Evolutionary conservation across 2,888 invertebrate genomes (phyloP).

Genomic region (Caenorhabditis sp.): DNA sequence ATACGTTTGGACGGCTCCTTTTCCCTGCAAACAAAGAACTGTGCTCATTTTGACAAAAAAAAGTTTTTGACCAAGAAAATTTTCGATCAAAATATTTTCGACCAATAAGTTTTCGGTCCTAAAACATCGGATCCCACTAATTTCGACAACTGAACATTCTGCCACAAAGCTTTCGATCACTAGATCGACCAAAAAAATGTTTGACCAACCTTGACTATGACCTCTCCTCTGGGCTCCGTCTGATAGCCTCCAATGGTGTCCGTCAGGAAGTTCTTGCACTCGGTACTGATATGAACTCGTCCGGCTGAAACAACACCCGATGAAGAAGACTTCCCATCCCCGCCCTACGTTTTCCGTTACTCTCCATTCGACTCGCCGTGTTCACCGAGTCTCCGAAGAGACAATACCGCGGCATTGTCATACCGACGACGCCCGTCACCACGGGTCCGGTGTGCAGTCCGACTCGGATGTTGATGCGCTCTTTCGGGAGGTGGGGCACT

Average conservation of each 20-base stretch:
- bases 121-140: too few species aligned
- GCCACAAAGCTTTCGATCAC: too few species aligned
- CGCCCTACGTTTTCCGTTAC: conserved; percentile 80
- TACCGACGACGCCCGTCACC: conserved; percentile 76
- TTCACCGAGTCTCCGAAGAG: conserved; percentile 81
- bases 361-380: conserved; percentile 81
- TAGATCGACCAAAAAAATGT: too few species aligned
- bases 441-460: conserved; percentile 79
- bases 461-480: conserved; percentile 77
- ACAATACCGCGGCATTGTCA: conserved; percentile 80
- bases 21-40: conserved; percentile 70
- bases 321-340: too few species aligned
- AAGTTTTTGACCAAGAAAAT: too few species aligned
- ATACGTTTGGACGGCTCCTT: conserved; percentile 73
- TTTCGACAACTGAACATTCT: too few species aligned
- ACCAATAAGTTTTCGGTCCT: too few species aligned
- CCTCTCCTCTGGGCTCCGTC: conserved; percentile 80
- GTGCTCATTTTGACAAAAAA: too few species aligned
- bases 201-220: conserved; percentile 81
- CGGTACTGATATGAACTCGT: conserved; percentile 80
- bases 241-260: conserved; percentile 79
- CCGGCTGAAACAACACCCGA: conserved; percentile 72
- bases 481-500: conserved; percentile 78
- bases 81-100: too few species aligned
- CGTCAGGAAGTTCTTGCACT: conserved; percentile 77